These are phyloP conservation scores for Ahaetulla prasina DNA, from an alignment of 2,113 vertebrate species.

Conservation along the genomic window DNA sequence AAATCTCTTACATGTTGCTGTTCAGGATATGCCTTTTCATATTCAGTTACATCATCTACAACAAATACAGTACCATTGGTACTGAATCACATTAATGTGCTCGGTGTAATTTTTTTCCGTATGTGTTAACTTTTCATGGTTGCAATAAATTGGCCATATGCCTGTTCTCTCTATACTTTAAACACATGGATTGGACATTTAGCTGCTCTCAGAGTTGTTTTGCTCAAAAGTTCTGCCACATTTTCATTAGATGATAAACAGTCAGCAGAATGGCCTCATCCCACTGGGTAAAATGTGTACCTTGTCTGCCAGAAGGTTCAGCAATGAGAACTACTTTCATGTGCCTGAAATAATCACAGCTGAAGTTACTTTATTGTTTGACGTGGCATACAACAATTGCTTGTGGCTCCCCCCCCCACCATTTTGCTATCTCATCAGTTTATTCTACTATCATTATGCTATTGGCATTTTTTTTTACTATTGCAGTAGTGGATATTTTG, in stretches of 20 bases:
- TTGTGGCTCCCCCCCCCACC: background rate
- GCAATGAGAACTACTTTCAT: background rate
- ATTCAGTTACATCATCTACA: background rate
- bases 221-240: background rate
- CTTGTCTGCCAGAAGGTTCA: background rate
- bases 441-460: background rate
- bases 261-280: background rate
- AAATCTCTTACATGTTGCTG: background rate
- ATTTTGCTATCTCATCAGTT: background rate
- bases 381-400: background rate
- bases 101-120: background rate
- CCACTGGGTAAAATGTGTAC: background rate
- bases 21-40: background rate
- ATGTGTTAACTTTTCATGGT: background rate
- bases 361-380: background rate
- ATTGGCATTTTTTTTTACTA: fast-evolving
- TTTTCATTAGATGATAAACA: background rate
- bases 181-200: background rate
- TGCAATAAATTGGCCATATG: background rate
- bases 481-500: background rate
- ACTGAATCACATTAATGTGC: background rate
- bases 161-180: background rate
- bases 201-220: background rate
- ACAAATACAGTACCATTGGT: background rate
- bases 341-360: background rate